Percentiles rank a stretch among this genome's conserved stretches.
phyloP scores from a whole-genome alignment of 2,888 invertebrate genomes.

The Fragum whitleyi region DNA sequence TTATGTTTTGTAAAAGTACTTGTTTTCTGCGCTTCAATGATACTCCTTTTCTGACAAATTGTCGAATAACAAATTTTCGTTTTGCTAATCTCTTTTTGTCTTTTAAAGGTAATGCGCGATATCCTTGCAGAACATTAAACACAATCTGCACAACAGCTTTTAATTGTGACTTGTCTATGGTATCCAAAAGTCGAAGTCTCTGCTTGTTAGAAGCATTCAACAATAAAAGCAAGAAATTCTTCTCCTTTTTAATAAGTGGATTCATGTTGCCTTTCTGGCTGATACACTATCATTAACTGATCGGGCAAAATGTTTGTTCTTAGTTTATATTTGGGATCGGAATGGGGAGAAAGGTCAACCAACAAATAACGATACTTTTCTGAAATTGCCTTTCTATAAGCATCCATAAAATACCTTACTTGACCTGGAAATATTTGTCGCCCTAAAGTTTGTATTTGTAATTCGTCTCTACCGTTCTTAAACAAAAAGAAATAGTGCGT shows the following conservation, averaged over 20 bases:
- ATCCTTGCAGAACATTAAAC: conserved; percentile 38
- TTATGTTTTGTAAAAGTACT: conserved; percentile 32
- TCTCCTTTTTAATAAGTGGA: conserved; percentile 20
- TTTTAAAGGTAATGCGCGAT: conserved; percentile 15
- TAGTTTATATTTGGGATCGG: conserved; percentile 58
- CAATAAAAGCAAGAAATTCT: conserved; percentile 39
- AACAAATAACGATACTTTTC: conserved; percentile 53
- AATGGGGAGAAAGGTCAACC: conserved; percentile 57
- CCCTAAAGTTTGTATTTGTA: conserved; percentile 58
- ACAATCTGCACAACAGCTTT: conserved; percentile 43
- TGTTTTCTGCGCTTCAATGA: conserved; percentile 33
- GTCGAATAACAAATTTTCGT: conserved; percentile 47
- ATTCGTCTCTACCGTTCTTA: conserved; percentile 52
- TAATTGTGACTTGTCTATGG: conserved; percentile 38
- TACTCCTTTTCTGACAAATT: conserved; percentile 41
- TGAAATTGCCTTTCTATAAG: conserved; percentile 53
- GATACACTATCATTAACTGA: conserved; percentile 52
- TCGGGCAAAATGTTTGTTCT: conserved; percentile 56
- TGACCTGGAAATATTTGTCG: conserved; percentile 61
- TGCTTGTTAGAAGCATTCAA: conserved; percentile 31
- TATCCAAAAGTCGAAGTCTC: conserved; percentile 18
- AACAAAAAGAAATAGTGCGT: conserved; percentile 62
- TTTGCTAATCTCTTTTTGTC: conserved; percentile 43
- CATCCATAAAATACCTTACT: conserved; percentile 52
- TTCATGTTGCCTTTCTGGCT: conserved; percentile 32